Percentiles rank a stretch among this genome's conserved stretches.
phyloP scores from a whole-genome alignment of 2,113 vertebrate species.

The Siniperca knerii region DNA sequence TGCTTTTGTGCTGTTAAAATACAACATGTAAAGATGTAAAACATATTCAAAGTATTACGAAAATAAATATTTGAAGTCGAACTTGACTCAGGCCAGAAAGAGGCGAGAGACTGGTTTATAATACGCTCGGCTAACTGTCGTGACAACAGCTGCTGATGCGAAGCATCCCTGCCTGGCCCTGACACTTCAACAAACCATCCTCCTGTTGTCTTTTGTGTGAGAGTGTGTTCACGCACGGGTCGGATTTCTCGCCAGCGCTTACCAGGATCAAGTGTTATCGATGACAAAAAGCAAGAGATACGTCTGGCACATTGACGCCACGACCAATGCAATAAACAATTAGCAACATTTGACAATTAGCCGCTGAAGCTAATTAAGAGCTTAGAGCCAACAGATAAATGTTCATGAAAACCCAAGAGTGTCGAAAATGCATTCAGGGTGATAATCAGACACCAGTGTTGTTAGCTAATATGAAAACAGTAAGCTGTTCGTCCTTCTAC shows the following conservation, averaged over 20 bases:
- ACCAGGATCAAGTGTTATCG: background rate
- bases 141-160: slow-evolving; percentile 63
- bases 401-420: background rate
- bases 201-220: background rate
- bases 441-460: background rate
- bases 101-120: background rate
- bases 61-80: slow-evolving; percentile 16
- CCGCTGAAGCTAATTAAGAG: background rate
- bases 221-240: background rate
- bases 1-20: background rate
- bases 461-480: background rate
- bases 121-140: background rate
- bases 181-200: slow-evolving; percentile 43
- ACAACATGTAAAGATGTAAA: background rate
- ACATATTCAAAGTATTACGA: background rate
- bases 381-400: background rate
- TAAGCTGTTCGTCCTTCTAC: slow-evolving; percentile 21
- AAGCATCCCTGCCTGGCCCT: slow-evolving; percentile 30
- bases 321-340: background rate
- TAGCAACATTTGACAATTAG: background rate
- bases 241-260: background rate
- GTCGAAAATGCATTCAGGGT: background rate
- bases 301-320: background rate
- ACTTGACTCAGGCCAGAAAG: background rate
- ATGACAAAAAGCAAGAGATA: slow-evolving; percentile 5